Percentiles rank a stretch among this genome's conserved stretches.
These are phyloP conservation scores for Oceanites oceanicus DNA, from an alignment of 2,113 vertebrate species.

Conservation along the genomic window DNA sequence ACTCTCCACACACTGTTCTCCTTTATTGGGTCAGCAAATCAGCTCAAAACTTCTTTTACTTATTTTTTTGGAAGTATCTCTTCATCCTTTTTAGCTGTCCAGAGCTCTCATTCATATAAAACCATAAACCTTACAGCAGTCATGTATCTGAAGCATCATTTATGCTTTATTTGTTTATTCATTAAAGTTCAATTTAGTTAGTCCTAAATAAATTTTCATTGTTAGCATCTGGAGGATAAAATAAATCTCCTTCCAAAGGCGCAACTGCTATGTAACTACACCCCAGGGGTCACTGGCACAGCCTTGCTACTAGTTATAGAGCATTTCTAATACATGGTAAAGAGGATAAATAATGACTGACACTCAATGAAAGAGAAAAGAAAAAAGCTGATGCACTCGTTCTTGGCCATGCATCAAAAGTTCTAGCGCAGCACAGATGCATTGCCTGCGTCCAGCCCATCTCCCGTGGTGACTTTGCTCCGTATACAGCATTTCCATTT, in stretches of 20 bases:
- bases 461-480: neutral
- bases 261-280: neutral
- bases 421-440: neutral
- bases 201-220: neutral
- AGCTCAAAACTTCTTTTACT: neutral
- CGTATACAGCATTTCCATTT: neutral
- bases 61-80: neutral
- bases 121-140: neutral
- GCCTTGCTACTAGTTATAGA: neutral
- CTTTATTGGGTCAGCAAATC: neutral
- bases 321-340: neutral
- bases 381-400: rapidly evolving
- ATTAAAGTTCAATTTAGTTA: neutral
- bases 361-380: neutral
- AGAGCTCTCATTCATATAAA: neutral
- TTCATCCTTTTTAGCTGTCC: neutral
- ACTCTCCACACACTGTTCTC: neutral
- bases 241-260: neutral
- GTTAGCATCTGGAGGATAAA: neutral
- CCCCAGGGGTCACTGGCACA: neutral
- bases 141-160: neutral
- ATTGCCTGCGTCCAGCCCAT: neutral
- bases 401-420: neutral
- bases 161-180: neutral
- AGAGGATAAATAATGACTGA: neutral